Percentiles rank a stretch among this genome's conserved stretches.
phyloP scores from a whole-genome alignment of 2,797 vertebrate species.

The Channallabes apus region DNA sequence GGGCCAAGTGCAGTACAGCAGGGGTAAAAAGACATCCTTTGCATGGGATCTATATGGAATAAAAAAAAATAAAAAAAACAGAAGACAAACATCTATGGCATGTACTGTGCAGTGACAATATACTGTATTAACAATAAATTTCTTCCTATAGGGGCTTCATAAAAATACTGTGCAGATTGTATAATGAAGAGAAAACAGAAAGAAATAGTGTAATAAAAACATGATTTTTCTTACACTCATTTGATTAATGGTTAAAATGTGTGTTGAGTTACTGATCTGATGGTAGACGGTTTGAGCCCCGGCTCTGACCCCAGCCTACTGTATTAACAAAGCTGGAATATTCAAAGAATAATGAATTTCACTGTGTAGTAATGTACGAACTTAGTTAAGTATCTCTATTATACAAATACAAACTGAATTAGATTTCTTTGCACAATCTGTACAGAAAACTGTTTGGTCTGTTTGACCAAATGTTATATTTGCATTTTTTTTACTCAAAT shows the following conservation, averaged over 20 bases:
- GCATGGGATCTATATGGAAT: constrained; percentile 26
- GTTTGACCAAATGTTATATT: not conserved
- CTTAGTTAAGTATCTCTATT: not conserved
- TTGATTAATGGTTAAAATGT: not conserved
- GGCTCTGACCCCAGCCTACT: too few species aligned
- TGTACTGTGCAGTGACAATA: not conserved
- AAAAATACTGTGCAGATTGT: not conserved
- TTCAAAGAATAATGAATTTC: too few species aligned
- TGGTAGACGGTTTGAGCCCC: too few species aligned
- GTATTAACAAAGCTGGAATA: too few species aligned
- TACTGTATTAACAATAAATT: not conserved
- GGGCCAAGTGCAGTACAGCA: constrained; percentile 54
- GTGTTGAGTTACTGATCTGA: too few species aligned
- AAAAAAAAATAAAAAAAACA: constrained; percentile 13
- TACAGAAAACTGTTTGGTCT: not conserved
- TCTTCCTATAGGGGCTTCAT: too few species aligned
- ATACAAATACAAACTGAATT: not conserved
- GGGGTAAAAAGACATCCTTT: constrained; percentile 45
- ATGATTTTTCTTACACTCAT: not conserved
- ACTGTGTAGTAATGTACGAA: too few species aligned
- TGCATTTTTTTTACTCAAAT: not conserved
- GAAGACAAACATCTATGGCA: constrained; percentile 42
- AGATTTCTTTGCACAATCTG: not conserved
- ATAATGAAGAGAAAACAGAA: not conserved
- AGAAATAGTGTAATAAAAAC: not conserved